Percentiles rank a stretch among this genome's conserved stretches.
These are phyloP conservation scores for Lasioglossum figueresi DNA, from an alignment of 2,888 invertebrate species.

Conservation along the genomic window DNA sequence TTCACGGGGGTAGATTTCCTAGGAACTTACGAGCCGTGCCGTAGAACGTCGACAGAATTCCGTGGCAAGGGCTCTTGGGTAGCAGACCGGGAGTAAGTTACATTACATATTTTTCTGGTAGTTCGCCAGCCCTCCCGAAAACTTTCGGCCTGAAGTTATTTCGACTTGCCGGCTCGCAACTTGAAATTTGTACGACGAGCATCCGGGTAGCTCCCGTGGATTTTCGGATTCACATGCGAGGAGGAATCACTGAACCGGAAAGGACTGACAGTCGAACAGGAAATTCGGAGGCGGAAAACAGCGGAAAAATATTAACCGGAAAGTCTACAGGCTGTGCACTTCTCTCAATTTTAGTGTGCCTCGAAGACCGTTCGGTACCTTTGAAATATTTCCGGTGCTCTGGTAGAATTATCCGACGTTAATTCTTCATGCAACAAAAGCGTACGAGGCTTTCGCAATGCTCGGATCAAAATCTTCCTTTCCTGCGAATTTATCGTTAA, in stretches of 20 bases:
- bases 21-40: neutral
- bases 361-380: neutral
- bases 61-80: neutral
- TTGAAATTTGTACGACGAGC: neutral
- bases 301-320: neutral
- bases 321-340: neutral
- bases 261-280: neutral
- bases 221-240: neutral
- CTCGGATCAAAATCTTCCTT: no score
- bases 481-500: neutral
- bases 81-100: neutral
- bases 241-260: neutral
- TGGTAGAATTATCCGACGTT: neutral
- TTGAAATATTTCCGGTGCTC: neutral
- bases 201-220: neutral
- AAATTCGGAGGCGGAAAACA: neutral
- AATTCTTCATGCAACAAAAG: neutral
- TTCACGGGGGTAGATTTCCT: neutral
- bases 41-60: slow-evolving; percentile 1
- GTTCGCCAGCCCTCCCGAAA: neutral
- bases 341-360: neutral
- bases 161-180: neutral
- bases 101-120: slow-evolving; percentile 1
- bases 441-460: neutral
- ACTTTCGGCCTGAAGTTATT: slow-evolving; percentile 5